Evolutionary conservation across 2,113 vertebrate species (phyloP).

Genomic region (Pedionomus torquatus): DNA sequence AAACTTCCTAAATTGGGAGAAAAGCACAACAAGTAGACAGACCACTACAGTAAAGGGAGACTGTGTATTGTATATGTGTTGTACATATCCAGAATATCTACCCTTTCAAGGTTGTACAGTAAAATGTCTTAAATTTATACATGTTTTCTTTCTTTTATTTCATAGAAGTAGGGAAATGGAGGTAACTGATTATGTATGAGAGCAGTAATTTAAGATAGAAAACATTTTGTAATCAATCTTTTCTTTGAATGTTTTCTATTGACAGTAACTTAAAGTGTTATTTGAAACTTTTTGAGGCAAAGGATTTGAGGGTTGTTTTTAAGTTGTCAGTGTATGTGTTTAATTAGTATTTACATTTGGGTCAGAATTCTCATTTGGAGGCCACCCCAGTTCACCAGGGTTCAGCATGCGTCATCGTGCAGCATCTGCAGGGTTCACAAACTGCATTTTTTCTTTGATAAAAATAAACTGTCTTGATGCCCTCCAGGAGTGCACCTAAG

Average conservation of each 20-base stretch:
- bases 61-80: slow-evolving; percentile 15
- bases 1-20: slow-evolving; percentile 20
- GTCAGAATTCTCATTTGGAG: neutral
- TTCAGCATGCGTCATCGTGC: neutral
- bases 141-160: neutral
- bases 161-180: neutral
- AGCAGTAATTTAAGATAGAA: slow-evolving; percentile 21
- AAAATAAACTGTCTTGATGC: neutral
- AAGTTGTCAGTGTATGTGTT: neutral
- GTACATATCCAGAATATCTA: slow-evolving; percentile 6
- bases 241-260: neutral
- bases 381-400: accelerated
- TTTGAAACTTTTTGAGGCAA: neutral
- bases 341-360: neutral
- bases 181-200: neutral
- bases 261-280: neutral
- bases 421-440: neutral
- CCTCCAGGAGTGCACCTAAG: neutral
- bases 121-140: neutral
- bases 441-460: neutral
- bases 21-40: slow-evolving; percentile 29
- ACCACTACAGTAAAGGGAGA: slow-evolving; percentile 54
- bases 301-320: neutral
- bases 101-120: neutral
- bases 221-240: neutral